Evolutionary conservation across 2,888 invertebrate genomes (phyloP), one percentile per base, ranked within the genome.

Genomic region (Andricus quercusramuli): DNA sequence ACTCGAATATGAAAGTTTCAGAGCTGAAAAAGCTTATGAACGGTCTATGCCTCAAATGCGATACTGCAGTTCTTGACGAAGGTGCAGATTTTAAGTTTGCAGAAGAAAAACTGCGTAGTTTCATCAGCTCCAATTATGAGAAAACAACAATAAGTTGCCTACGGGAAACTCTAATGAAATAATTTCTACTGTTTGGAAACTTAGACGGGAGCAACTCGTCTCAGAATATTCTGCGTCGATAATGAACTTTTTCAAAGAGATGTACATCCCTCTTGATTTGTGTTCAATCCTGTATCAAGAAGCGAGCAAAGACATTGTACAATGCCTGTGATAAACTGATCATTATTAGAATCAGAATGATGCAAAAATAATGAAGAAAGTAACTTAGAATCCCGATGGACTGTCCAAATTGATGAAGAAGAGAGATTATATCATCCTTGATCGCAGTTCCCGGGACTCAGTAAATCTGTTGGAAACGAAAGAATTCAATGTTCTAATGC

Each of bases 361-460:
- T 79, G 86, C 86, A 32, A 47, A 44, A 51, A 87, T 88, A n/a
- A 80, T 86, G 83, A 81, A 83, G 81, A 77, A 66, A 20, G 29
- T 86, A 32, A 65, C 85, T 11, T 62, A 79, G n/a, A 78, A 82
- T 79, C 78, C 83, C 22, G 79, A 83, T 44, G 83, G 84, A 25
- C 79, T 86, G n/a, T 68, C 65, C 32, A 77, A 79, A 29, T 47
- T 88, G 44, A 64, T 88, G 13, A 65, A 84, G 79, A 51, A 78
- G 47, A 83, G 81, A 22, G 85, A 87, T 74, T 80, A 80, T 62
- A 84, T 83, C 77, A 82, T 88, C 65, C 70, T 86, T 41, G 85
- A 87, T 82, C 67, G 86, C n/a, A 87, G 88, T 20, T 87, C 86
- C 29, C 76, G 86, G 32, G 87, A 87, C 59, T 83, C 86, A 22